Base-by-base conservation (phyloP, 2,888 invertebrate species). In the Euplagia quadripunctaria region DNA sequence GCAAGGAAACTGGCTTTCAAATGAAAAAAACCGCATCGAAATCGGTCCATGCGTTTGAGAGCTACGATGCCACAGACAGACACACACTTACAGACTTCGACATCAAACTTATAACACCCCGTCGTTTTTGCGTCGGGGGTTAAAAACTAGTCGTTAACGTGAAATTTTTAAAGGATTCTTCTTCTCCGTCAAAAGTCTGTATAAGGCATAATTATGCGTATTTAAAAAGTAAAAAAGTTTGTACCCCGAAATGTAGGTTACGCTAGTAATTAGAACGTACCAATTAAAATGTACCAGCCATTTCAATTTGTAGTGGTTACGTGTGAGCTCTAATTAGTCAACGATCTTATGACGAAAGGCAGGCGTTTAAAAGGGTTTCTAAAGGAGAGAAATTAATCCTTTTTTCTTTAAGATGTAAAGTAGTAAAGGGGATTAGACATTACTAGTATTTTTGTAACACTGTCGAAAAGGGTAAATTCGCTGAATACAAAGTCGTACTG, bases 201-300 rank as follows among this genome's bases (percentile, higher is more conserved):
- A 17, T 14, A 12, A 61, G 12, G 20, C 61, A 11, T 52, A n/a
- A n/a, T n/a, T n/a, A 31, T 14, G 6, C 31, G 31, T 5, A 31
- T 31, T 61, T 12, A 5, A 61, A 12, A 61, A 1, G 6, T 12
- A 61, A 4, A 20, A 31, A 31, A 31, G 14, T 46, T 6, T 46
- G 31, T 61, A 61, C 2, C 14, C 31, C 61, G 1, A 61, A 64
- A 68, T 68, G 55, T 63, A 49, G 41, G 70, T n/a, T 63, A 70
- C 51, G 51, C 42, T 8, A 63, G 49, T 69, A 61, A 69, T 61
- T 69, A 41, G 43, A n/a, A 16, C 4, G 16, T 46, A 31, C 61
- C 42, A 69, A 69, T 69, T 69, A 69, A 55, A 61, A 17, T 69
- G 70, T 64, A 51, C 64, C 64, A 63, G 8, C n/a, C n/a, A 41